Conservation (phyloP, 2,113 vertebrate genomes). For the Stercorarius parasiticus region DNA sequence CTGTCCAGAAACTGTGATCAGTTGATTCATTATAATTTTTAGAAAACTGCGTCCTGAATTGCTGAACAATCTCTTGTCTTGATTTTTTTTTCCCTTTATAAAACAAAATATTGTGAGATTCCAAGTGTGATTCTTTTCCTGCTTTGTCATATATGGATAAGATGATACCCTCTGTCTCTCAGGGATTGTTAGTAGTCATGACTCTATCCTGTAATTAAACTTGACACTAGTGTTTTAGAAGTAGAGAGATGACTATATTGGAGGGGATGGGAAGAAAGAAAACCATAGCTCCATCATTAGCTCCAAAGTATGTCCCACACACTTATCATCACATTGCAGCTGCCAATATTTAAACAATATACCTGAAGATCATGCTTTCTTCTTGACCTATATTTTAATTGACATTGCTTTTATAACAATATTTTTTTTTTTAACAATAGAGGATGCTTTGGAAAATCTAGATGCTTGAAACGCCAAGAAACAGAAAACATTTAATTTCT, state of each 20-base stretch:
- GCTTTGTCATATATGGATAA: background rate
- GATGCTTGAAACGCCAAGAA: background rate
- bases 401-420: background rate
- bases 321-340: background rate
- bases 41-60: background rate
- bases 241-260: background rate
- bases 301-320: background rate
- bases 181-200: background rate
- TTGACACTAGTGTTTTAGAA: background rate
- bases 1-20: background rate
- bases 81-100: background rate
- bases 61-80: background rate
- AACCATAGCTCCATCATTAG: background rate
- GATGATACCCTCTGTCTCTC: background rate
- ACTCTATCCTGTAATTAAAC: background rate
- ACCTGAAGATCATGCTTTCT: background rate
- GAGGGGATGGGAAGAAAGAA: background rate
- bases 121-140: background rate
- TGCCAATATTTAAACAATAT: background rate
- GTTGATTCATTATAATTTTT: background rate
- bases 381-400: background rate
- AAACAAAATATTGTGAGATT: background rate
- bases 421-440: background rate
- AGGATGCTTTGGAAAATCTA: background rate
- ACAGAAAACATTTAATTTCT: background rate